Evolutionary conservation across 2,888 invertebrate species (phyloP), one percentile per base, ranked within the genome.

Genomic region (Itoplectis maculator): DNA sequence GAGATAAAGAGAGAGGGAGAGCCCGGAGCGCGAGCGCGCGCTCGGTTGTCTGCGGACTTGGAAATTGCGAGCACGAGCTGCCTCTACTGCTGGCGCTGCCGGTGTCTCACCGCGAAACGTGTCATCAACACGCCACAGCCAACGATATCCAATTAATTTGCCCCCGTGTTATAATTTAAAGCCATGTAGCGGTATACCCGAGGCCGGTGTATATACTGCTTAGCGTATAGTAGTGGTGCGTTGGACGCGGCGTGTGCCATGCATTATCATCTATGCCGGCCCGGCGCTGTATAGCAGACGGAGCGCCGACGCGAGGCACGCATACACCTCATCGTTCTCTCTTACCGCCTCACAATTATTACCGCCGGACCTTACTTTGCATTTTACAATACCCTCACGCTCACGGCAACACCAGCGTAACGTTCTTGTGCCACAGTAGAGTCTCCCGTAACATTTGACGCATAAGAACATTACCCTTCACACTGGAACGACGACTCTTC

Each of bases 131-230:
- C 87, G 88, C 87, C 80, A 85, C 79, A 82, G 79, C 79, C 85
- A 83, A 83, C 86, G 85, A 89, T 89, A 88, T 89, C 86, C 88
- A 88, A 89, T 89, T 89, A 89, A 89, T 89, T 86, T 87, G 81
- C 79, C 85, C 86, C 81, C 85, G 85, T 87, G 87, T 89, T 88
- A 89, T 88, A 88, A 89, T 88, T 88, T 87, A 89, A 89, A 86
- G 84, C 82, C 65, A 23, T 42, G 56, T 49, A 47, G 47, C 40
- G 20, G 59, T 40, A 20, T 18, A 47, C 66, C 45, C 4, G 37
- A n/a, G n/a, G n/a, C n/a, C 20, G 23, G 42, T 69, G 47, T 29
- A 70, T 63, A 56, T 56, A 37, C 35, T 59, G 59, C 37, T 59
- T 59, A 59, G 59, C 40, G 54, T 69, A 63, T 56, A 45, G 63